phyloP scores from a whole-genome alignment of 2,888 invertebrate genomes.

The Ectropis crepuscularia region DNA sequence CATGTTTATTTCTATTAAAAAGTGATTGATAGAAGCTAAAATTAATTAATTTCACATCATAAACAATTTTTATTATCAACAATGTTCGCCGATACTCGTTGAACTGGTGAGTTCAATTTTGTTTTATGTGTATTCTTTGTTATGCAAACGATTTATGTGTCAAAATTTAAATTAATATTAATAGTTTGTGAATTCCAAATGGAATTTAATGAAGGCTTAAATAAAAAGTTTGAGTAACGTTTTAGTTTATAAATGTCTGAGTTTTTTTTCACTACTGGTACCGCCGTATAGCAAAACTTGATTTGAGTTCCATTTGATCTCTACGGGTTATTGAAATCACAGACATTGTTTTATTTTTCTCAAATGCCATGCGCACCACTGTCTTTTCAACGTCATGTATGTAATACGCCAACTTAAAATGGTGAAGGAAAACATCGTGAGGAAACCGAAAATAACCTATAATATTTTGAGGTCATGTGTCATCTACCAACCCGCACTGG shows the following conservation, averaged over 20 bases:
- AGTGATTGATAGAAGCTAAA: constrained; percentile 41
- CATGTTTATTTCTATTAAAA: constrained; percentile 41
- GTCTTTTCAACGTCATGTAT: too few species aligned
- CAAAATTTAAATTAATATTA: constrained; percentile 37
- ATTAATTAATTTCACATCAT: constrained; percentile 43
- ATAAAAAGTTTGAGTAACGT: not conserved
- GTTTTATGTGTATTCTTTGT: constrained; percentile 42
- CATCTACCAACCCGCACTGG: too few species aligned
- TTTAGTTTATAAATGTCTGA: not conserved
- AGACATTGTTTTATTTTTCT: too few species aligned
- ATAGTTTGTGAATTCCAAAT: constrained; percentile 22
- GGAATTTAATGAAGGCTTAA: constrained; percentile 6
- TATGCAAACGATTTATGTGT: constrained; percentile 37
- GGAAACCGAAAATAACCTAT: too few species aligned
- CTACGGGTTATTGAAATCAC: too few species aligned
- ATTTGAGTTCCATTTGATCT: too few species aligned
- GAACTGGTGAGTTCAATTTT: constrained; percentile 37
- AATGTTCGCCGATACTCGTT: constrained; percentile 33
- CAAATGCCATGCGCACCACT: too few species aligned
- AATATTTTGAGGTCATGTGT: too few species aligned
- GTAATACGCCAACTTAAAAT: too few species aligned
- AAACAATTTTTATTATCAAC: constrained; percentile 43
- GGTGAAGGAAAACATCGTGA: too few species aligned
- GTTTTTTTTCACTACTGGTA: too few species aligned
- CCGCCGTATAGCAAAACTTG: too few species aligned